A percentile compares a stretch with the other conserved stretches of the same genome.
Conservation (phyloP, 2,888 invertebrate genomes). For the Harpagoxenus sublaevis region DNA sequence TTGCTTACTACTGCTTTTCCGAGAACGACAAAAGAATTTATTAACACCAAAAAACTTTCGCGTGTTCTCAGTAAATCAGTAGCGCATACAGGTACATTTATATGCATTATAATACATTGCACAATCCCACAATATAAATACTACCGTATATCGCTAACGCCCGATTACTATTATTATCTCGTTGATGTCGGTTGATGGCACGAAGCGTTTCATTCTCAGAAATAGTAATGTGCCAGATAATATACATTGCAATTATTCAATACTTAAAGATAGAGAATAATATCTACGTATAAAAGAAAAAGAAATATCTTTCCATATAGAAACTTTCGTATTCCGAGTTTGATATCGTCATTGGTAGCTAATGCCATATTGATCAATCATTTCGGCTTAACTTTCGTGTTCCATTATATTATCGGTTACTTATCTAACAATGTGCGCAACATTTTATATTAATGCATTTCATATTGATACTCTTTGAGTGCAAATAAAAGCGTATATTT, state of each 20-base stretch:
- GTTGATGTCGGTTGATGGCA: constrained; percentile 54
- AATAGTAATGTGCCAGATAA: constrained; percentile 46
- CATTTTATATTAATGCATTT: neutral
- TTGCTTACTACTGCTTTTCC: constrained; percentile 25
- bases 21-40: neutral
- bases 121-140: constrained; percentile 65
- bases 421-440: neutral
- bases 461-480: neutral
- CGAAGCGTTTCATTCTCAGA: constrained; percentile 37
- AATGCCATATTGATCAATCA: constrained; percentile 6
- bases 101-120: constrained; percentile 66
- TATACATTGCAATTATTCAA: constrained; percentile 27
- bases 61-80: constrained; percentile 41
- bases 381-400: constrained; percentile 5
- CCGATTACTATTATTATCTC: constrained; percentile 40
- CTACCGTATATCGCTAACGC: constrained; percentile 52
- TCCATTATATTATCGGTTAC: neutral
- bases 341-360: neutral
- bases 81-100: constrained; percentile 43
- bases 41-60: neutral
- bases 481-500: neutral
- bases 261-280: constrained; percentile 10
- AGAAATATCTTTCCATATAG: neutral
- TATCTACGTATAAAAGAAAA: neutral
- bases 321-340: neutral